Conservation (phyloP, 2,797 vertebrate species). For the Tapirus indicus region DNA sequence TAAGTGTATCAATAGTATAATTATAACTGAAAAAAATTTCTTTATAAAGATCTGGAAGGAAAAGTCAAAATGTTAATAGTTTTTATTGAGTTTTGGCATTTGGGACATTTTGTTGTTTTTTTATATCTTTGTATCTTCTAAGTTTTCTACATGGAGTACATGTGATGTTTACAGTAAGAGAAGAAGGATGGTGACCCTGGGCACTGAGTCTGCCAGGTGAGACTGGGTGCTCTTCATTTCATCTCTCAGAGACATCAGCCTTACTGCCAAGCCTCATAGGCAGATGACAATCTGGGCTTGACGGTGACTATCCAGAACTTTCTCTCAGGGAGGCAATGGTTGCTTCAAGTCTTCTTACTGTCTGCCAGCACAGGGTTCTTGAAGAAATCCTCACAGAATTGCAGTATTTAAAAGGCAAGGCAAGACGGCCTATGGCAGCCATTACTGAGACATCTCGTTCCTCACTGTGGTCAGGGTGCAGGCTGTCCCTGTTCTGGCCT, state of each 20-base stretch:
- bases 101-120: neutral
- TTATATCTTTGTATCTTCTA: neutral
- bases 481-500: neutral
- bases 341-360: neutral
- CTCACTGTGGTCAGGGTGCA: neutral
- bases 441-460: neutral
- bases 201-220: neutral
- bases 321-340: neutral
- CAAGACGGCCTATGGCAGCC: neutral
- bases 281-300: neutral
- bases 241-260: neutral
- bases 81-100: conserved; percentile 21
- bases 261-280: neutral
- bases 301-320: neutral
- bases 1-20: neutral
- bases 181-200: neutral
- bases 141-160: neutral
- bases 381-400: neutral
- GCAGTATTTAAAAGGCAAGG: neutral
- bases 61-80: neutral
- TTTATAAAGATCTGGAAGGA: neutral
- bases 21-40: neutral
- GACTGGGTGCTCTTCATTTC: neutral
- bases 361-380: neutral
- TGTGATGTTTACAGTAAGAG: neutral